Evolutionary conservation across 2,797 vertebrate genomes (phyloP).

Genomic region (Syndactyla subalaris): DNA sequence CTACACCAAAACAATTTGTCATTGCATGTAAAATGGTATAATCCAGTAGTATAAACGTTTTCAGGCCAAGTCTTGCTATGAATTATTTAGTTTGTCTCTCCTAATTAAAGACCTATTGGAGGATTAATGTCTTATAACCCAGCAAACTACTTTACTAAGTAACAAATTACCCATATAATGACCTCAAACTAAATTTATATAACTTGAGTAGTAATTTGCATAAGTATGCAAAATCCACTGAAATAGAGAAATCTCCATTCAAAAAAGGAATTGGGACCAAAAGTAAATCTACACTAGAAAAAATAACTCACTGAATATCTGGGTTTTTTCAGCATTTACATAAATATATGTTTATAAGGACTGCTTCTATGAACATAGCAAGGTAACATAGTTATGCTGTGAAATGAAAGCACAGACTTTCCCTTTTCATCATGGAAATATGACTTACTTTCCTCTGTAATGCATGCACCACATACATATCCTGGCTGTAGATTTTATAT

Average conservation of each 20-base stretch:
- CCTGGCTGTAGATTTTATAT: background rate
- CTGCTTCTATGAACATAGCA: background rate
- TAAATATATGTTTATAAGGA: background rate
- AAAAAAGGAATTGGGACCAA: background rate
- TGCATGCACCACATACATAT: background rate
- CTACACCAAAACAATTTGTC: constrained; percentile 82
- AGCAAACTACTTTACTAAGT: constrained; percentile 79
- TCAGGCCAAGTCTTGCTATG: constrained; percentile 75
- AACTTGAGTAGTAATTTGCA: constrained; percentile 65
- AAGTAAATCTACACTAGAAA: background rate
- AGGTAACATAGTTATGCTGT: background rate
- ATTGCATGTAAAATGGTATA: constrained; percentile 79
- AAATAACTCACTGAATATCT: background rate
- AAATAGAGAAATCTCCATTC: constrained; percentile 12
- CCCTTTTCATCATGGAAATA: background rate
- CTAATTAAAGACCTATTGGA: constrained; percentile 81
- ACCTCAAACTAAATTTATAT: constrained; percentile 76
- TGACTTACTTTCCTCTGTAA: background rate
- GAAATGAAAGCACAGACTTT: background rate
- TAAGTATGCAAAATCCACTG: constrained; percentile 35
- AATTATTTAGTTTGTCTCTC: constrained; percentile 82
- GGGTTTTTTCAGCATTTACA: background rate
- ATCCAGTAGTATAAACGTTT: constrained; percentile 79
- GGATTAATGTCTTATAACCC: constrained; percentile 81
- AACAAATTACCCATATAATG: constrained; percentile 81